Evolutionary conservation across 1,140 invertebrate species (phyloP).

Genomic region (Antheraea mylitta): DNA sequence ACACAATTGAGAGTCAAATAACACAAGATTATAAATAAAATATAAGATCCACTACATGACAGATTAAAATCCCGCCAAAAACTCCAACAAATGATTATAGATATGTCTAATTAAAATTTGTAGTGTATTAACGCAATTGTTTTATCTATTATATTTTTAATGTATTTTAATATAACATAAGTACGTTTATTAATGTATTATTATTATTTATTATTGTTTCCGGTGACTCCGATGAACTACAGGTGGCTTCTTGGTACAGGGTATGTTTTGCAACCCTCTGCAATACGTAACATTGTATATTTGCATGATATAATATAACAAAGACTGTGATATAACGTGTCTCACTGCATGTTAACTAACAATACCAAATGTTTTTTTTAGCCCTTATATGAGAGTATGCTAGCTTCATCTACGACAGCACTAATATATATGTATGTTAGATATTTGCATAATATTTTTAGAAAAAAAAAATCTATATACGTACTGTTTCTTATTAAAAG

Average conservation of each 20-base stretch:
- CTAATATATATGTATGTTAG: too few species aligned
- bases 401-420: background rate
- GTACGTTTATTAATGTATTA: constrained; percentile 15
- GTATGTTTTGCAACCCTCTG: constrained; percentile 80
- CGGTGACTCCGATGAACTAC: constrained; percentile 69
- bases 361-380: background rate
- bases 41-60: too few species aligned
- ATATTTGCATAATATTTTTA: too few species aligned
- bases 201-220: constrained; percentile 58
- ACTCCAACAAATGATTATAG: too few species aligned
- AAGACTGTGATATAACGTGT: constrained; percentile 21
- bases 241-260: constrained; percentile 91
- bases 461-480: too few species aligned
- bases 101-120: too few species aligned
- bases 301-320: constrained; percentile 37
- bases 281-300: constrained; percentile 28
- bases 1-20: too few species aligned
- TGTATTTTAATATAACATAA: constrained; percentile 5
- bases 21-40: too few species aligned
- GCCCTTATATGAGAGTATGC: too few species aligned
- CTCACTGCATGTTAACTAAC: constrained; percentile 37
- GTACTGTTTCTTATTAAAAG: too few species aligned
- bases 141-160: constrained; percentile 3
- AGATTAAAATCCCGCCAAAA: too few species aligned
- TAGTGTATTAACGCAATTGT: too few species aligned